Percentiles rank a stretch among this genome's conserved stretches.
phyloP scores from a whole-genome alignment of 2,888 invertebrate species.

The Frankliniella fusca region DNA sequence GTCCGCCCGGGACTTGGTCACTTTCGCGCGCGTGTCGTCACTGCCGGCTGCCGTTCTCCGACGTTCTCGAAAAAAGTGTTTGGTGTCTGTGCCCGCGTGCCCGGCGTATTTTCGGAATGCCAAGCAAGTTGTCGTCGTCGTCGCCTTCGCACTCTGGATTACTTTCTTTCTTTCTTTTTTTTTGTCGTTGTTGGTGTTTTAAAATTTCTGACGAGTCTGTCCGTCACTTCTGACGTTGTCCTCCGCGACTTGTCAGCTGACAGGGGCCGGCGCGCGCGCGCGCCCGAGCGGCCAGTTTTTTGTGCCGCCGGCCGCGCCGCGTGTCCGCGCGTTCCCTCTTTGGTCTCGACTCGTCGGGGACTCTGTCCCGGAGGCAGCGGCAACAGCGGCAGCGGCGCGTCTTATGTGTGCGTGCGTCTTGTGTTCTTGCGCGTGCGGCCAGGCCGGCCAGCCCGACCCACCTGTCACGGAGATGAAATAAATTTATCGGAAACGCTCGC shows the following conservation, averaged over 20 bases:
- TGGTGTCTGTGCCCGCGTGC: not conserved
- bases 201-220: slow-evolving; percentile 8
- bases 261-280: not conserved
- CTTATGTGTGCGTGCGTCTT: not conserved
- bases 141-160: slow-evolving; percentile 6
- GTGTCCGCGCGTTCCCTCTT: not conserved
- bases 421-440: not conserved
- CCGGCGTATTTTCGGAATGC: not conserved
- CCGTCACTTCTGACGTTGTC: not conserved
- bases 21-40: not conserved
- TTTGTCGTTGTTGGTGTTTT: too few relatives aligned
- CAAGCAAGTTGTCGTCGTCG: slow-evolving; percentile 17
- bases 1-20: not conserved
- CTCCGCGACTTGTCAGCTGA: slow-evolving; percentile 12
- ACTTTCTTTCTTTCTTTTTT: not conserved
- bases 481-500: slow-evolving; percentile 9
- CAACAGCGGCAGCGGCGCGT: not conserved
- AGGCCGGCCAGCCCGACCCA: too few relatives aligned
- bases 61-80: not conserved
- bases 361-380: too few relatives aligned
- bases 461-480: slow-evolving; percentile 26
- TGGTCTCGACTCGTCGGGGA: not conserved
- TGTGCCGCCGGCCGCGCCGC: not conserved
- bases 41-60: not conserved
- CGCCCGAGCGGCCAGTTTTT: not conserved